Conservation (phyloP, 2,113 vertebrate species). For the Paramormyrops kingsleyae region DNA sequence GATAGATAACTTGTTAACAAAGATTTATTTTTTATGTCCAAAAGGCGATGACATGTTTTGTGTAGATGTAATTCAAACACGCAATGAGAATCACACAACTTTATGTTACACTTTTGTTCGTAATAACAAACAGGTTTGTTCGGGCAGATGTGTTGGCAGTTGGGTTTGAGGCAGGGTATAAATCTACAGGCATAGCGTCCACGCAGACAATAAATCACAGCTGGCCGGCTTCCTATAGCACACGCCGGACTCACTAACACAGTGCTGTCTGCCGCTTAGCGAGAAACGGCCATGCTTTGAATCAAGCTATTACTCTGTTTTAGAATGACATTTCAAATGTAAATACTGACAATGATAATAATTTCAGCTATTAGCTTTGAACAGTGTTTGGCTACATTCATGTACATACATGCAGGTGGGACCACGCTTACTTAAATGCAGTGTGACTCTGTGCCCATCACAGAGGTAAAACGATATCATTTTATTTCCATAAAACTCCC, state of each 20-base stretch:
- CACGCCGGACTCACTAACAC: not conserved
- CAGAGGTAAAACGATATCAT: not conserved
- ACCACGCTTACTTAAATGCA: not conserved
- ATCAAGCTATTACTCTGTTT: not conserved
- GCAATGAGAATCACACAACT: not conserved
- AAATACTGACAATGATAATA: not conserved
- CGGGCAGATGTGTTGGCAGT: conserved; percentile 1
- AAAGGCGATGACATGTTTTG: not conserved
- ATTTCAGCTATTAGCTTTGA: not conserved
- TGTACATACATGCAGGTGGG: not conserved
- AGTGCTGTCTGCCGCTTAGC: not conserved
- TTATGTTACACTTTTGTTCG: not conserved
- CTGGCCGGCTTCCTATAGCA: not conserved
- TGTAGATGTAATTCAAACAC: not conserved
- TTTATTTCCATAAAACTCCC: conserved; percentile 9
- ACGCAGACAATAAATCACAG: not conserved
- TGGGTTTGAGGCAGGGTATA: not conserved
- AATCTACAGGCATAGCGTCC: not conserved
- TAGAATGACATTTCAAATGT: not conserved
- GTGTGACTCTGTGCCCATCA: conserved; percentile 4
- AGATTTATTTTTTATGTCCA: not conserved
- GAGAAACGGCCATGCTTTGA: not conserved
- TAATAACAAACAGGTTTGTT: not conserved
- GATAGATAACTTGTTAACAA: not conserved
- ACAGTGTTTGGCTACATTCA: not conserved